Conservation (phyloP, 2,113 vertebrate genomes). For the Scomber colias region DNA sequence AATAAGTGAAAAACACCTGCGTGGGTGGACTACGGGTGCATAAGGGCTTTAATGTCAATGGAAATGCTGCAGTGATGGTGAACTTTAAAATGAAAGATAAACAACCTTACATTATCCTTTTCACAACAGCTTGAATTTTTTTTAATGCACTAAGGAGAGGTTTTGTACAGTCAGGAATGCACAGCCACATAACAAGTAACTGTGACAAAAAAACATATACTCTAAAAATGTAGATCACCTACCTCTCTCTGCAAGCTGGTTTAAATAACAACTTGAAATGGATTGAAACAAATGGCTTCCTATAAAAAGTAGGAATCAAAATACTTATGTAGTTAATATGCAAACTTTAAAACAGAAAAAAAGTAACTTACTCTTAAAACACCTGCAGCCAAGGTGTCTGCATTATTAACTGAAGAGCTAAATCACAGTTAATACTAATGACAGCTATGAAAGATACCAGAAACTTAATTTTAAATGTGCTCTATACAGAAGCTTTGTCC, state of each 20-base stretch:
- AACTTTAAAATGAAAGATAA: constrained; percentile 36
- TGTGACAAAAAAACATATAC: background rate
- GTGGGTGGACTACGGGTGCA: constrained; percentile 48
- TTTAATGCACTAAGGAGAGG: constrained; percentile 3
- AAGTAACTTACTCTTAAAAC: constrained; percentile 31
- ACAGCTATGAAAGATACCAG: constrained; percentile 14
- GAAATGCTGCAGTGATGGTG: constrained; percentile 33
- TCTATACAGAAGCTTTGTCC: constrained; percentile 17
- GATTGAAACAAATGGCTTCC: constrained; percentile 2
- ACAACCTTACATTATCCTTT: constrained; percentile 8
- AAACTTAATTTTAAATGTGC: constrained; percentile 3
- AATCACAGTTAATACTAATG: constrained; percentile 50
- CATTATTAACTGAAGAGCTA: constrained; percentile 42
- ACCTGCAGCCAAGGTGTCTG: constrained; percentile 42
- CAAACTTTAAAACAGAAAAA: constrained; percentile 19
- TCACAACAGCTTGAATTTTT: constrained; percentile 8
- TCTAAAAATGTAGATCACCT: background rate
- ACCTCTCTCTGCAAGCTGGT: constrained; percentile 1
- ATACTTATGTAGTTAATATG: constrained; percentile 27
- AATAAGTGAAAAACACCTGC: constrained; percentile 66
- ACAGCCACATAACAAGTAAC: constrained; percentile 6
- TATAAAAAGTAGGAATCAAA: background rate
- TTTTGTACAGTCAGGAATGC: background rate
- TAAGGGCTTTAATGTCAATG: constrained; percentile 41
- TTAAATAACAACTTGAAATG: constrained; percentile 15